Evolutionary conservation across 2,888 invertebrate species (phyloP).

Genomic region (Drosophila neonasuta): DNA sequence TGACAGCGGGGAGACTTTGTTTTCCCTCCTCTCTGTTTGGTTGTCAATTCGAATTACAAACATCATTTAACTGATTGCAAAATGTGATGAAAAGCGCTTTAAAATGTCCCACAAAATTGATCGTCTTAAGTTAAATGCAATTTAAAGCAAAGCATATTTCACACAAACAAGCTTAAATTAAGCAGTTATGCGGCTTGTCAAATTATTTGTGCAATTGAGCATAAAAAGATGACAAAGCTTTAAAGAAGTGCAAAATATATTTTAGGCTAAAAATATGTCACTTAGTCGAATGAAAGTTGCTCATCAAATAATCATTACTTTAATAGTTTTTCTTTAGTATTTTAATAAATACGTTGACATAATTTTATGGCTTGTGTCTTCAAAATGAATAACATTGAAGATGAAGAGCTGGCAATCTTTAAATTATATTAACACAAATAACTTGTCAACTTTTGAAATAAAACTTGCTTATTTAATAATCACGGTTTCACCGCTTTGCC

Average conservation of each 20-base stretch:
- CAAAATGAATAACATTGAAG: too few relatives aligned
- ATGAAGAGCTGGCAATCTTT: too few relatives aligned
- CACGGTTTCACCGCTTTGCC: too few relatives aligned
- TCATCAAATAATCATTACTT: too few relatives aligned
- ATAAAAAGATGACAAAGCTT: neutral
- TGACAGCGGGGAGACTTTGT: slow-evolving; percentile 2
- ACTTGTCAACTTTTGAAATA: too few relatives aligned
- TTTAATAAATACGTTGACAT: too few relatives aligned
- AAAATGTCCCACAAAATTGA: slow-evolving; percentile 4
- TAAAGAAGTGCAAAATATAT: neutral
- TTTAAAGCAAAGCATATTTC: neutral
- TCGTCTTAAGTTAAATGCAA: slow-evolving; percentile 4
- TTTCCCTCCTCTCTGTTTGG: neutral
- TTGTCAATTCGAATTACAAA: slow-evolving; percentile 65
- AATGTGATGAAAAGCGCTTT: slow-evolving; percentile 47
- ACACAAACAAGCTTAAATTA: slow-evolving; percentile 8
- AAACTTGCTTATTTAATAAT: too few relatives aligned
- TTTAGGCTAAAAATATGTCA: neutral
- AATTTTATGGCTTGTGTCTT: too few relatives aligned
- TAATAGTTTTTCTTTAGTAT: too few relatives aligned
- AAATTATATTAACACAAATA: too few relatives aligned
- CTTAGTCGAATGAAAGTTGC: neutral
- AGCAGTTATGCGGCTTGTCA: slow-evolving; percentile 2
- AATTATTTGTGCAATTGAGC: neutral
- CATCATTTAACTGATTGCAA: slow-evolving; percentile 69